Percentiles rank a stretch among this genome's conserved stretches.
These are phyloP conservation scores for Oscheius sp. DNA, from an alignment of 1,140 invertebrate genomes.

Conservation along the genomic window DNA sequence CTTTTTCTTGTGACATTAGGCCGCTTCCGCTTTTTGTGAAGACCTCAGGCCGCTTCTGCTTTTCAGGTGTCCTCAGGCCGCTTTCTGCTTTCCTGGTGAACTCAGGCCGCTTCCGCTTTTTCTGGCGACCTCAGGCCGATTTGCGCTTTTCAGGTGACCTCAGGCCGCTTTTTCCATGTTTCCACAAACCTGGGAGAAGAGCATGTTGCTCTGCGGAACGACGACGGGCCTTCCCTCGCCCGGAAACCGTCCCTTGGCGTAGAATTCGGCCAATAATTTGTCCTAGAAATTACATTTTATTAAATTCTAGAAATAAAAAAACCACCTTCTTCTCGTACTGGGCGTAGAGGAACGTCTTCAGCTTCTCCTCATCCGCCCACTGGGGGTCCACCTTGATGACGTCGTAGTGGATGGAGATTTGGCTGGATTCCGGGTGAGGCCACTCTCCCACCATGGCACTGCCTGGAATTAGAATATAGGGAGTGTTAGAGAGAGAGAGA, in stretches of 20 bases:
- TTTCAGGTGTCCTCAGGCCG: too few species aligned
- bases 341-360: constrained; percentile 54
- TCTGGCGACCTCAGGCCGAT: too few species aligned
- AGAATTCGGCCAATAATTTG: constrained; percentile 46
- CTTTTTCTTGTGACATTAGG: too few species aligned
- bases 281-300: too few species aligned
- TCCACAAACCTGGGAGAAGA: constrained; percentile 11
- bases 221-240: constrained; percentile 33
- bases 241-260: constrained; percentile 45
- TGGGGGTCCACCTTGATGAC: constrained; percentile 37
- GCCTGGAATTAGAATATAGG: not conserved
- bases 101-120: too few species aligned
- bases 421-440: constrained; percentile 39
- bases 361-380: constrained; percentile 45
- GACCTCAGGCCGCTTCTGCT: too few species aligned
- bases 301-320: constrained; percentile 13
- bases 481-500: not conserved
- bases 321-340: constrained; percentile 41
- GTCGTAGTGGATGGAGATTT: constrained; percentile 52
- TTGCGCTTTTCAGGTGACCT: too few species aligned
- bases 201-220: constrained; percentile 13
- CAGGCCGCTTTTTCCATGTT: too few species aligned
- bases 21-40: too few species aligned
- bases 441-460: constrained; percentile 54
- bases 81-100: too few species aligned